These are phyloP conservation scores for Brachionus calyciflorus DNA, from an alignment of 1,140 invertebrate genomes.

Conservation along the genomic window DNA sequence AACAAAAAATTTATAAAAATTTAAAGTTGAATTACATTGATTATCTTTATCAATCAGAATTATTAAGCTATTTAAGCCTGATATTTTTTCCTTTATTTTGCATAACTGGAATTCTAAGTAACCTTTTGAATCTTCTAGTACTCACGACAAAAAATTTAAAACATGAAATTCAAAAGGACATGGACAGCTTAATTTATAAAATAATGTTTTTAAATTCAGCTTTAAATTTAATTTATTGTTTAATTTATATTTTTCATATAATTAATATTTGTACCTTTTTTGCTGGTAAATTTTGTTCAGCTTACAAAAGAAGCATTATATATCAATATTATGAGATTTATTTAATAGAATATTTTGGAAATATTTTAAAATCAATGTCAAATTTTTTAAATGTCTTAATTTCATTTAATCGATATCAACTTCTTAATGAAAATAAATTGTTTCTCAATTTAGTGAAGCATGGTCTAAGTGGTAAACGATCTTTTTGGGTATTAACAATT, in stretches of 20 bases:
- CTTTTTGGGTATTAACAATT: too few relatives aligned
- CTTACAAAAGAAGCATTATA: neutral
- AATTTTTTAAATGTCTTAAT: neutral
- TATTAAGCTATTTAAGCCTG: neutral
- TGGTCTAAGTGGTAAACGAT: neutral
- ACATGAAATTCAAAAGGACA: neutral
- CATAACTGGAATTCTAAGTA: neutral
- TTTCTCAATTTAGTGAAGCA: too few relatives aligned
- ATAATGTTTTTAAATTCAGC: neutral
- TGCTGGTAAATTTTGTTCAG: neutral
- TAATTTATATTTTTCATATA: neutral
- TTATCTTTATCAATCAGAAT: neutral
- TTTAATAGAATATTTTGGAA: neutral
- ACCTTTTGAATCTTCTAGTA: neutral
- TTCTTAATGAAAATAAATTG: neutral
- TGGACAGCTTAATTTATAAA: neutral
- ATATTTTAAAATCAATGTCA: conserved; percentile 1
- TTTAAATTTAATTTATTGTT: conserved; percentile 15
- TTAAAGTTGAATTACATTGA: neutral
- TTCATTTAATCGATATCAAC: neutral
- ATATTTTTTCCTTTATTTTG: neutral
- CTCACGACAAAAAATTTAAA: neutral
- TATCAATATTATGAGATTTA: conserved; percentile 13
- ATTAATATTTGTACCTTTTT: neutral
- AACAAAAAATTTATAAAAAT: neutral